A percentile compares a stretch with the other conserved stretches of the same genome.
phyloP scores from a whole-genome alignment of 2,888 invertebrate species.

The Carterocephalus palaemon region DNA sequence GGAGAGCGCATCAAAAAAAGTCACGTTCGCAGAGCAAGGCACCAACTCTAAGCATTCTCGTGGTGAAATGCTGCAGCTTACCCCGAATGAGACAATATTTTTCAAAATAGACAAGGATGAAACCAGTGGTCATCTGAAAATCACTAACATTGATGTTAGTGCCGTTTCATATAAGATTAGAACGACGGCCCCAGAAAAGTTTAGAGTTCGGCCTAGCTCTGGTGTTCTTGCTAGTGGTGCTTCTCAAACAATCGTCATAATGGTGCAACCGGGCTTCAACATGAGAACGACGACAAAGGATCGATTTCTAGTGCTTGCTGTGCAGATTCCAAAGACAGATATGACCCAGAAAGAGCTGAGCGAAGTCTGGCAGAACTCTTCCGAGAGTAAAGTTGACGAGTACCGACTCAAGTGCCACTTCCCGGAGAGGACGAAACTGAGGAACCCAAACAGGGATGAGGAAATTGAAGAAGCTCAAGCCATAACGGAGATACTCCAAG shows the following conservation, averaged over 20 bases:
- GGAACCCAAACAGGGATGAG: not conserved
- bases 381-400: conserved; percentile 74
- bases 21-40: conserved; percentile 25
- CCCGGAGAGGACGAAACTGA: conserved; percentile 1
- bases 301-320: conserved; percentile 89
- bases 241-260: conserved; percentile 80
- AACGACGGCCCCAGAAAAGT: conserved; percentile 94
- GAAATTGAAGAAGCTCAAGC: not conserved
- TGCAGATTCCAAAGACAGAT: conserved; percentile 74
- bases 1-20: conserved; percentile 4
- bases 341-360: conserved; percentile 75
- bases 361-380: conserved; percentile 82
- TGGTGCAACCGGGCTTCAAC: conserved; percentile 82
- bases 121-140: conserved; percentile 76
- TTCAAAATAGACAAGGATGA: conserved; percentile 81
- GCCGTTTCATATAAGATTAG: conserved; percentile 82
- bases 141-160: conserved; percentile 80
- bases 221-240: conserved; percentile 83
- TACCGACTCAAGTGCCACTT: conserved; percentile 72
- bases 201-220: conserved; percentile 89
- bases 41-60: conserved; percentile 25
- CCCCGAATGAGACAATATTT: conserved; percentile 81
- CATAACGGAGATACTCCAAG: not conserved
- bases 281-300: conserved; percentile 82
- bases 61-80: conserved; percentile 70